Evolutionary conservation across 1,140 invertebrate genomes (phyloP), one percentile per base, ranked within the genome.

Genomic region (Zaprionus camerounensis): DNA sequence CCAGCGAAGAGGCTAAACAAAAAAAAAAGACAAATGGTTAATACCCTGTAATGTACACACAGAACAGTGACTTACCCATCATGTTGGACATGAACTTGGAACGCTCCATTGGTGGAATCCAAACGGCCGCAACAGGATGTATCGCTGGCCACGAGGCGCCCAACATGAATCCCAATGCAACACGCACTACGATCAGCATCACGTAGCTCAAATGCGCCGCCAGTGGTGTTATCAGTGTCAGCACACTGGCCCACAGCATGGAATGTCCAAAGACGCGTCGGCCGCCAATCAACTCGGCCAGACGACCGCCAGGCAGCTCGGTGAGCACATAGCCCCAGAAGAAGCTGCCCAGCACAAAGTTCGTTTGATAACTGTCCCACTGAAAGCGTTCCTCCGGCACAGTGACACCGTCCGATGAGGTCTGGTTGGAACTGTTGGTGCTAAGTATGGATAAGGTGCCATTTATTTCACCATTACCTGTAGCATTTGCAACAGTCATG

Each of bases 61-160:
- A 13, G 4, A 2, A 5, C 6, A 0, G 13, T 22, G 17, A 71
- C 94, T 94, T 93, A 96, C 96, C 96, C 96, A 97, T 97, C 96
- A 97, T 97, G 81, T 97, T 96, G 1, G 96, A 96, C 90, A 97
- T 96, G 88, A 97, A 97, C 93, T 97, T 97, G 63, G 96, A 98
- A 71, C 97, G 95, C 90, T 99, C 98, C 93, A 96, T 95, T 1
- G 97, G 97, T 12, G 97, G 97, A 69, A 98, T 97, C 98, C 98
- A 99, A 80, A 96, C 96, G 0, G 97, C 96, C 26, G 97, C 96
- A 94, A 98, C 96, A 2, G 97, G 97, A 76, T 97, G 96, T 69
- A 98, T 98, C 17, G 97, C 96, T 22, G 98, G 98, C 96, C 97
- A 99, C 5, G 97, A 98, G 6, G 96, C 97, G 66, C 98, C 95